A percentile compares a stretch with the other conserved stretches of the same genome.
phyloP scores from a whole-genome alignment of 2,888 invertebrate genomes.

The Ormyrus thymus region DNA sequence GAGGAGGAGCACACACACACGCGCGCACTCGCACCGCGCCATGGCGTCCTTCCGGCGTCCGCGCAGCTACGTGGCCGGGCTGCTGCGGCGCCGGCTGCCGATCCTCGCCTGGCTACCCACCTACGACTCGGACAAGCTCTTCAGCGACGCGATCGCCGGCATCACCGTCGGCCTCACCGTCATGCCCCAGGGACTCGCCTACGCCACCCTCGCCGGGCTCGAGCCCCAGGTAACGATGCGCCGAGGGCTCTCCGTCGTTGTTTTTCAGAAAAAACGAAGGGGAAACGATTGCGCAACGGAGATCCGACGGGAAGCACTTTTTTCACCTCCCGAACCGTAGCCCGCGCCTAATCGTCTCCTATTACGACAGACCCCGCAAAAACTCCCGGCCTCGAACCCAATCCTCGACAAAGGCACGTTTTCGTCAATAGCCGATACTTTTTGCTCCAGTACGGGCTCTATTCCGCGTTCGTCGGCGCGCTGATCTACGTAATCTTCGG shows the following conservation, averaged over 20 bases:
- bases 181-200: constrained; percentile 94
- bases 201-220: constrained; percentile 91
- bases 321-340: no score
- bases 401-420: background rate
- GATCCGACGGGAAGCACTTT: no score
- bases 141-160: constrained; percentile 93
- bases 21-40: no score
- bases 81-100: constrained; percentile 78
- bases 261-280: no score
- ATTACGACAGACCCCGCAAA: background rate
- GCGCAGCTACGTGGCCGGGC: constrained; percentile 57
- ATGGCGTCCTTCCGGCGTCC: constrained; percentile 37
- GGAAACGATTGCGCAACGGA: no score
- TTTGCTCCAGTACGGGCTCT: constrained; percentile 88
- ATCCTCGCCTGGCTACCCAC: constrained; percentile 85
- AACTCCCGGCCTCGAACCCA: background rate
- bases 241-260: no score
- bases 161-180: constrained; percentile 94
- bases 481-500: constrained; percentile 94
- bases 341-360: background rate
- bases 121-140: constrained; percentile 85
- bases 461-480: constrained; percentile 95
- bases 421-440: no score
- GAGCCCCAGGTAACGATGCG: constrained; percentile 83
- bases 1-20: no score